These are phyloP conservation scores for Colletes gigas DNA, from an alignment of 1,140 invertebrate genomes.

Conservation along the genomic window DNA sequence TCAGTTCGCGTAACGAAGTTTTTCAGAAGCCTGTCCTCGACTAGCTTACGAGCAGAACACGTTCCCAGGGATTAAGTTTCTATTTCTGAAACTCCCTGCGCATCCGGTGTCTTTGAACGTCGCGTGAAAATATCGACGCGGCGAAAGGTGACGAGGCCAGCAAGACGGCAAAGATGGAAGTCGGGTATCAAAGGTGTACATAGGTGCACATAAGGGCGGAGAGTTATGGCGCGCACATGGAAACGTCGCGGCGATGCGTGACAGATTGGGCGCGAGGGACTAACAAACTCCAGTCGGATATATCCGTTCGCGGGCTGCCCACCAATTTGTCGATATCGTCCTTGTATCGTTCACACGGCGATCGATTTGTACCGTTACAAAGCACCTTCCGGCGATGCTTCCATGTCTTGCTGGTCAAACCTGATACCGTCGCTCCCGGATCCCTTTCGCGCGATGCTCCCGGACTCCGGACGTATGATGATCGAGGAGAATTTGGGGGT, in stretches of 20 bases:
- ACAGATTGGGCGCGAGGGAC: slow-evolving; percentile 68
- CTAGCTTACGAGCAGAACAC: too few species aligned
- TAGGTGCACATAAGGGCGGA: slow-evolving; percentile 41
- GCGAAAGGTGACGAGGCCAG: not conserved
- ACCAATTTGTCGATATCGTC: slow-evolving; percentile 65
- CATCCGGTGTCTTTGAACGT: too few species aligned
- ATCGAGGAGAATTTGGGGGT: not conserved
- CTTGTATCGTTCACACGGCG: slow-evolving; percentile 42
- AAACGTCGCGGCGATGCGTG: slow-evolving; percentile 63
- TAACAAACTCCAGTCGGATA: slow-evolving; percentile 62
- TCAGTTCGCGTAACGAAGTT: too few species aligned
- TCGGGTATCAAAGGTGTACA: slow-evolving; percentile 37
- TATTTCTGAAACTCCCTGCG: too few species aligned
- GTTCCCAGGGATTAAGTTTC: too few species aligned
- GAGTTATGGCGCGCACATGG: slow-evolving; percentile 48
- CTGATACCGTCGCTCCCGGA: not conserved
- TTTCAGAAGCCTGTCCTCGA: too few species aligned
- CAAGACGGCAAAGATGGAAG: slow-evolving; percentile 13
- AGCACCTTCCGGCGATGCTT: slow-evolving; percentile 20
- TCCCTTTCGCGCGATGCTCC: too few species aligned
- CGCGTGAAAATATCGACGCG: too few species aligned
- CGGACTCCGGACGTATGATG: not conserved
- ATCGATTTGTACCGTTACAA: slow-evolving; percentile 54
- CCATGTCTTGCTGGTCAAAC: too few species aligned
- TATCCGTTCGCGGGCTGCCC: slow-evolving; percentile 51